Evolutionary conservation across 2,113 vertebrate species (phyloP), one percentile per base, ranked within the genome.

Genomic region (Toxostoma redivivum): DNA sequence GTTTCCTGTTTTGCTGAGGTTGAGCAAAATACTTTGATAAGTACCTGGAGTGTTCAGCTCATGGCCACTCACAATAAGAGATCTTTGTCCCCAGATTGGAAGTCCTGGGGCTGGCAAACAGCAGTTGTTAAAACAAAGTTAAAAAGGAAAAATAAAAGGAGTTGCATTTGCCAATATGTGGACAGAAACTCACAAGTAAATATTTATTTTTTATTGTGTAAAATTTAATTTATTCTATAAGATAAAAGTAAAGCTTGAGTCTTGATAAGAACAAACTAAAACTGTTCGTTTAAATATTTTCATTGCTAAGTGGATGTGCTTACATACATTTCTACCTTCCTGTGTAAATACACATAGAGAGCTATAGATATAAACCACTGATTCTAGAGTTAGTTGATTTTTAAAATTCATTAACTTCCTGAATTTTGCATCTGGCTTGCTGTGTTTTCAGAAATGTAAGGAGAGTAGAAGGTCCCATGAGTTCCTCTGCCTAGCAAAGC

Each of bases 341-440:
- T 80, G 0, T 76, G 54, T 51, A 64, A 90, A 79, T 58, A 66
- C 18, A 42, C 21, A n/a, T 3, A 50, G 27, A 38, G 7, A 90
- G 24, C 27, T 50, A 35, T 1, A 54, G 51, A 47, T 62, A 35
- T 13, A 57, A 93, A 77, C 3, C 13, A 51, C 10, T 27, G 10
- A 24, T 38, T 57, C 7, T 40, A 12, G n/a, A 27, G 10, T 57
- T 23, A 38, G 38, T 20, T n/a, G 62, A 57, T 50, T 77, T 66
- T 66, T 77, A 79, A 83, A 85, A 69, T 77, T 70, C 21, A 38
- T 92, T 35, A 54, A 42, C 12, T 64, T 50, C 17, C 25, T 89
- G 65, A 61, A 74, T 86, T 80, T 91, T 85, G n/a, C 25, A 23
- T 92, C 38, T 88, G 45, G 8, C 44, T 94, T 44, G 35, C 31